A percentile compares a stretch with the other conserved stretches of the same genome.
Conservation (phyloP, 2,797 vertebrate genomes). For the Artibeus lituratus region DNA sequence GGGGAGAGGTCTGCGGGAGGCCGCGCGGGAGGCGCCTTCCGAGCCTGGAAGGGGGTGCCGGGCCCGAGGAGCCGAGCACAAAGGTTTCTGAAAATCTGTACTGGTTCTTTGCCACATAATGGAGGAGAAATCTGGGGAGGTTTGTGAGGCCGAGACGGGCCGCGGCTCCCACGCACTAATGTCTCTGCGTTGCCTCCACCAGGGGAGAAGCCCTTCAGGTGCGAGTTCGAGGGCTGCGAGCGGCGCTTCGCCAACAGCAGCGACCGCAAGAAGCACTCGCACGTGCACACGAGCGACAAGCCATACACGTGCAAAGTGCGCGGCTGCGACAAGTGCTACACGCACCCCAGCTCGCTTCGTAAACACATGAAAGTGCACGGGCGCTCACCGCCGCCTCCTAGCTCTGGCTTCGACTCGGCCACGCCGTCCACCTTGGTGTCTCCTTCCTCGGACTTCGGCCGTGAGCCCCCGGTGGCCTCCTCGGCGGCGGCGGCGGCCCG, state of each 20-base stretch:
- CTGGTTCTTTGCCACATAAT: neutral
- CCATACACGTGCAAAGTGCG: slow-evolving; percentile 99
- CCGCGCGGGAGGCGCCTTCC: neutral
- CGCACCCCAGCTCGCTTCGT: slow-evolving; percentile 96
- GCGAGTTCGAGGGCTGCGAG: slow-evolving; percentile 98
- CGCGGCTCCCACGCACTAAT: slow-evolving; percentile 54
- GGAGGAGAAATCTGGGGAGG: neutral
- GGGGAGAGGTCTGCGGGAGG: neutral
- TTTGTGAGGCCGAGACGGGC: neutral
- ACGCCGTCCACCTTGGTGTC: slow-evolving; percentile 91
- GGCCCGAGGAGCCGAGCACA: neutral
- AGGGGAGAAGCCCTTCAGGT: slow-evolving; percentile 99
- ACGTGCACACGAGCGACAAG: slow-evolving; percentile 99
- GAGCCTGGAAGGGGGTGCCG: neutral
- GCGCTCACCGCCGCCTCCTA: slow-evolving; percentile 96
- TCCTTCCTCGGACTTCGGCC: slow-evolving; percentile 93
- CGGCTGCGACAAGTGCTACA: slow-evolving; percentile 99
- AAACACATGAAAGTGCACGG: slow-evolving; percentile 99
- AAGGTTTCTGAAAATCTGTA: slow-evolving; percentile 9
- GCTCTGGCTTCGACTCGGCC: slow-evolving; percentile 95
- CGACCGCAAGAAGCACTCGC: slow-evolving; percentile 98
- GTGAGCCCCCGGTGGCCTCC: slow-evolving; percentile 86
- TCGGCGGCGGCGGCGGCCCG: slow-evolving; percentile 86
- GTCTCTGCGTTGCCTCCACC: slow-evolving; percentile 78
- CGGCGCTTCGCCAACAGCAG: slow-evolving; percentile 99